Evolutionary conservation across 2,113 vertebrate genomes (phyloP).

Genomic region (Xiphophorus hellerii): DNA sequence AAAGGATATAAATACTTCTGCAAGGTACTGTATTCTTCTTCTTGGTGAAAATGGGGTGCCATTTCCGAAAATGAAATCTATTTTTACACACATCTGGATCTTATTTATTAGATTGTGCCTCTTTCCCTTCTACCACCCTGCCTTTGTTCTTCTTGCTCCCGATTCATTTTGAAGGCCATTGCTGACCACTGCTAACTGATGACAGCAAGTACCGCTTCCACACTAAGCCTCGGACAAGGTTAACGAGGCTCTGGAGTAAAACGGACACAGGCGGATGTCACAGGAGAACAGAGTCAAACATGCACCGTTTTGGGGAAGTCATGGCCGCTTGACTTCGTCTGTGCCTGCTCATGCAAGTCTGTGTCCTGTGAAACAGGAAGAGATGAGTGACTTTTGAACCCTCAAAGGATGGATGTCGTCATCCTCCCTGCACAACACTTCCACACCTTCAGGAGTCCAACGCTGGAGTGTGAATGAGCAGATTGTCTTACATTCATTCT

Average conservation of each 20-base stretch:
- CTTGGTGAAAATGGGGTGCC: background rate
- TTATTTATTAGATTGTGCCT: background rate
- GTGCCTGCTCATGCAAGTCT: constrained; percentile 50
- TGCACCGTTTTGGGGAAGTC: constrained; percentile 60
- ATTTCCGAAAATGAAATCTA: background rate
- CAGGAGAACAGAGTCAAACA: constrained; percentile 34
- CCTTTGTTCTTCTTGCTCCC: constrained; percentile 3
- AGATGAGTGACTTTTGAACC: constrained; percentile 73
- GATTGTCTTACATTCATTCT: background rate
- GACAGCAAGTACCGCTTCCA: constrained; percentile 41
- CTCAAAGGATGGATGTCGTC: constrained; percentile 72
- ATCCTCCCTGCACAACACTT: constrained; percentile 52
- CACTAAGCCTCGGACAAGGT: constrained; percentile 57
- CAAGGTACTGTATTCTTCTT: background rate
- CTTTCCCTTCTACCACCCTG: background rate
- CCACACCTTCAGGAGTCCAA: constrained; percentile 28
- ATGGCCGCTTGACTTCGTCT: constrained; percentile 51
- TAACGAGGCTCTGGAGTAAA: constrained; percentile 42
- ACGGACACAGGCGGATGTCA: constrained; percentile 45
- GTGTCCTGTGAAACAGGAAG: constrained; percentile 79
- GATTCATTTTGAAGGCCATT: constrained; percentile 28
- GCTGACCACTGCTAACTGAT: constrained; percentile 17
- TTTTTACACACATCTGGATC: background rate
- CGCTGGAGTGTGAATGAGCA: constrained; percentile 44
- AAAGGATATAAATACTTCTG: background rate